These are phyloP conservation scores for Myanophis thanlyinensis DNA, from an alignment of 2,113 vertebrate genomes.

Conservation along the genomic window DNA sequence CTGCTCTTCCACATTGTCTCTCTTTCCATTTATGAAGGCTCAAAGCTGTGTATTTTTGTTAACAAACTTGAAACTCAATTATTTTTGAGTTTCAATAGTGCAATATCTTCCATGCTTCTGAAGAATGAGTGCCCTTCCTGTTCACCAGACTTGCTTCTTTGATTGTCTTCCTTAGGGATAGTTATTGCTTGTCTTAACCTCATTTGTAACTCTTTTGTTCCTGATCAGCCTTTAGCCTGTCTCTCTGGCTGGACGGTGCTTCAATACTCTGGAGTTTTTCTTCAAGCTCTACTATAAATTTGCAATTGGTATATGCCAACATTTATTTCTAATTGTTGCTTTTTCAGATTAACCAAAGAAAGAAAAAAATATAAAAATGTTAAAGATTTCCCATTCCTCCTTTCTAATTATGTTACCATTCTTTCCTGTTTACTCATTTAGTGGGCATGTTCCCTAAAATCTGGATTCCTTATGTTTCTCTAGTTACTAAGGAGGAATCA, in stretches of 20 bases:
- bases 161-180: neutral
- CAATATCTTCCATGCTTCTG: neutral
- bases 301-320: neutral
- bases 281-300: neutral
- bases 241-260: neutral
- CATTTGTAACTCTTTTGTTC: neutral
- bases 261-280: neutral
- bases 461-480: neutral
- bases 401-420: neutral
- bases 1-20: neutral
- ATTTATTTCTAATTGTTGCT: neutral
- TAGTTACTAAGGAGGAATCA: neutral
- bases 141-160: neutral
- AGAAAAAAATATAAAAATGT: neutral
- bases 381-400: neutral
- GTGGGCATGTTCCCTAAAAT: neutral
- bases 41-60: neutral
- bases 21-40: neutral
- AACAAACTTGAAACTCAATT: neutral
- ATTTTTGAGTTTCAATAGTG: neutral
- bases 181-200: neutral
- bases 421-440: neutral
- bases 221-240: neutral
- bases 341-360: neutral
- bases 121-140: neutral